phyloP scores from a whole-genome alignment of 2,888 invertebrate genomes.

The Cryptus viduatorius region DNA sequence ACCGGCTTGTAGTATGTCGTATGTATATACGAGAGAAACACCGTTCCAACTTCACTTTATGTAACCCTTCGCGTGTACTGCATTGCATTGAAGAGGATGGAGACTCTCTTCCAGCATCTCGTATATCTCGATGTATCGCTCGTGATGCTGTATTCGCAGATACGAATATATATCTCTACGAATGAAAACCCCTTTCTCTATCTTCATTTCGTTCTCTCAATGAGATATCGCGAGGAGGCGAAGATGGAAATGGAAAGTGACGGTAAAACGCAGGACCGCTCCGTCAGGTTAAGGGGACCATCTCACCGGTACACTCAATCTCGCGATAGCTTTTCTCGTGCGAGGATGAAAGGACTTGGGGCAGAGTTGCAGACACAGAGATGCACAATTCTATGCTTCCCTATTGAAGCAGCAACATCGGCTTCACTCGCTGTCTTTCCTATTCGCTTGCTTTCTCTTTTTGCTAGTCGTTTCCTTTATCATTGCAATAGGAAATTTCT shows the following conservation, averaged over 20 bases:
- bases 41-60: not conserved
- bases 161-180: slow-evolving; percentile 12
- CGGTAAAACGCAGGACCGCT: slow-evolving; percentile 9
- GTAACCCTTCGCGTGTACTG: not conserved
- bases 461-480: slow-evolving; percentile 36
- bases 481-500: slow-evolving; percentile 52
- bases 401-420: slow-evolving; percentile 29
- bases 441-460: slow-evolving; percentile 42
- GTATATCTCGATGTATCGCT: slow-evolving; percentile 14
- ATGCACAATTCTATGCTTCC: slow-evolving; percentile 34
- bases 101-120: not conserved
- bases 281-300: slow-evolving; percentile 25
- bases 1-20: not conserved
- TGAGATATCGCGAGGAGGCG: slow-evolving; percentile 40
- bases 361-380: slow-evolving; percentile 29
- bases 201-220: slow-evolving; percentile 40
- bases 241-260: slow-evolving; percentile 6
- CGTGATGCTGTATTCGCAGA: not conserved
- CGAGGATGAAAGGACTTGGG: slow-evolving; percentile 50
- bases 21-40: not conserved
- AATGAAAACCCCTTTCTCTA: slow-evolving; percentile 31
- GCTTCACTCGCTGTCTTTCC: slow-evolving; percentile 50
- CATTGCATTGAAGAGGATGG: slow-evolving; percentile 2
- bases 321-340: slow-evolving; percentile 42
- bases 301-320: slow-evolving; percentile 59